A percentile compares a stretch with the other conserved stretches of the same genome.
These are phyloP conservation scores for Leistus spinibarbis DNA, from an alignment of 2,888 invertebrate genomes.

Conservation along the genomic window DNA sequence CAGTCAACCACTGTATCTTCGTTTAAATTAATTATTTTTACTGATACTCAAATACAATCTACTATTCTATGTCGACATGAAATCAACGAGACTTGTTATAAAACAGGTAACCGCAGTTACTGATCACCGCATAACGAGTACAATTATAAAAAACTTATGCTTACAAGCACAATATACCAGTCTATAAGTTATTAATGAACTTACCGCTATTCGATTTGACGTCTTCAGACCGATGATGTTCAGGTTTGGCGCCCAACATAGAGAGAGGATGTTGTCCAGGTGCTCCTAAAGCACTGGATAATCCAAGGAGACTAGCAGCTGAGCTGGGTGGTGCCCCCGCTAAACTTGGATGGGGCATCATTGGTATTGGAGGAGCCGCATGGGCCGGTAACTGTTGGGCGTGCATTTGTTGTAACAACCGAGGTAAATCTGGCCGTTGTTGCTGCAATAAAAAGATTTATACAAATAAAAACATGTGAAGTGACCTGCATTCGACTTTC, in stretches of 20 bases:
- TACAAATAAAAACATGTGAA: too few relatives aligned
- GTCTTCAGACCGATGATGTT: conserved; percentile 76
- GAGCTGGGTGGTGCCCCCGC: conserved; percentile 61
- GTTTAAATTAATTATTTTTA: too few relatives aligned
- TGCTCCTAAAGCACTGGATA: conserved; percentile 66
- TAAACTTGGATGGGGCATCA: conserved; percentile 71
- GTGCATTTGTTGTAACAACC: conserved; percentile 90
- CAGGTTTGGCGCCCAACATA: conserved; percentile 78
- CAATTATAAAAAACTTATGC: too few relatives aligned
- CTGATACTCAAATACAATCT: too few relatives aligned
- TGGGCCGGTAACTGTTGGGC: conserved; percentile 77
- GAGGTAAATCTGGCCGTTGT: conserved; percentile 83
- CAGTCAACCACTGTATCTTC: background rate
- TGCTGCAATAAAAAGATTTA: conserved; percentile 69
- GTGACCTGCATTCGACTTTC: too few relatives aligned
- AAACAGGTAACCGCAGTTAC: too few relatives aligned
- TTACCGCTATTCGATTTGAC: conserved; percentile 77
- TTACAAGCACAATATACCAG: background rate
- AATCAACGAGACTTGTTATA: too few relatives aligned
- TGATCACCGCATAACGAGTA: too few relatives aligned
- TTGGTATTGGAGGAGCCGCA: conserved; percentile 74
- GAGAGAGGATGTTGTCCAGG: conserved; percentile 77
- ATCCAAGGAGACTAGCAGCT: conserved; percentile 66
- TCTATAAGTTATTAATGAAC: conserved; percentile 49
- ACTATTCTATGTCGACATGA: too few relatives aligned